Base-by-base conservation (phyloP, 2,888 invertebrate genomes). In the Stramonita haemastoma region DNA sequence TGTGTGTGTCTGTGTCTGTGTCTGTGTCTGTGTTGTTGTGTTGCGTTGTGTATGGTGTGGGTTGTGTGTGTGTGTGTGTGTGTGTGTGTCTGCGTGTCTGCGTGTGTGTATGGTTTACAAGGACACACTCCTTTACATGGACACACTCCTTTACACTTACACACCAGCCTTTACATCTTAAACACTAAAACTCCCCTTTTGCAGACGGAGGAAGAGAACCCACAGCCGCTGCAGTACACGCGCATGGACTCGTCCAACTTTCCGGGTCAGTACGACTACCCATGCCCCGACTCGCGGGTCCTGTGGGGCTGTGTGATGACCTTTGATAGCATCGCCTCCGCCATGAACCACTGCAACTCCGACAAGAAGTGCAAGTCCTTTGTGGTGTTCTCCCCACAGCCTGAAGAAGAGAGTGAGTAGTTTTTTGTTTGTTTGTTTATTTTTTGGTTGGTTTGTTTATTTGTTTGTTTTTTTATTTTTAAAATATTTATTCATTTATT, bases 271-370 rank as follows among this genome's bases (percentile, higher is more conserved):
- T 94, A 90, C 91, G 95, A 95, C 91, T 95, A 93, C 91, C 84
- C 90, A 0, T 95, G 95, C 91, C 83, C 86, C 13, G 87, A 91
- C 26, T 94, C 95, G 11, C 93, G 94, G 70, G 94, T 94, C 17
- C 87, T 92, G 2, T 95, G 95, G 95, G 95, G 95, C 36, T 95
- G 95, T 91, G 94, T 94, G 13, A 88, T 93, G 60, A 93, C 94
- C 1, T 93, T 93, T 15, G 87, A 91, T 26, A 93, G 92, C 36
- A 90, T 94, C 32, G 84, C 88, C 22, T 93, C 94, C n/a, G 94
- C 94, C 26, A 93, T 92, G 90, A 83, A 56, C 13, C 89, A 89
- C 22, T 95, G 95, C 91, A 91, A 92, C 56, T 73, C 57, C 0
- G 93, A 95, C 87, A 87, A 89, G 0, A 36, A 85, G 5, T 95